Conservation (phyloP, 2,888 invertebrate genomes). For the Colostygia pectinataria region DNA sequence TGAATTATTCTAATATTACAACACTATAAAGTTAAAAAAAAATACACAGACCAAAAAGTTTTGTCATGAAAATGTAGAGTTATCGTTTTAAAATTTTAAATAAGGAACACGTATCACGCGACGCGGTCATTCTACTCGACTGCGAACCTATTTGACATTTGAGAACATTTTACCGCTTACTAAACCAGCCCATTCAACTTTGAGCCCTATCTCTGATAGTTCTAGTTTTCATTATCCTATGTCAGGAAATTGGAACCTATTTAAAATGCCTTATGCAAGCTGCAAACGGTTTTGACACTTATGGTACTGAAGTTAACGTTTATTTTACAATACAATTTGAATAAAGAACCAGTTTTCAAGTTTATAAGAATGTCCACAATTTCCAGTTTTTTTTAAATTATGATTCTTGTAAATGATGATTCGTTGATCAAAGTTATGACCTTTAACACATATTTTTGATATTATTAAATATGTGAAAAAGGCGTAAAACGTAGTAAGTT, state of each 20-base stretch:
- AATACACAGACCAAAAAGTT: constrained; percentile 3
- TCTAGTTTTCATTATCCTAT: constrained; percentile 23
- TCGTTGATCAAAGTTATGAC: background rate
- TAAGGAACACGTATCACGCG: constrained; percentile 31
- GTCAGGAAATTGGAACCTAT: background rate
- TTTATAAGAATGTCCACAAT: constrained; percentile 17
- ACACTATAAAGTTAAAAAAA: constrained; percentile 23
- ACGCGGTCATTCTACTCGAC: constrained; percentile 46
- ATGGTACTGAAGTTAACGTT: background rate
- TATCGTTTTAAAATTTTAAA: constrained; percentile 22
- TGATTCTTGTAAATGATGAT: background rate
- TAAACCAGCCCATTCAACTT: constrained; percentile 15
- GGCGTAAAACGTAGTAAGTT: too few species aligned
- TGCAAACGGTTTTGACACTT: constrained; percentile 14
- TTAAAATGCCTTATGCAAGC: constrained; percentile 7
- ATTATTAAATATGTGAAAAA: too few species aligned
- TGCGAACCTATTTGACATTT: constrained; percentile 41
- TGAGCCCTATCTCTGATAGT: background rate
- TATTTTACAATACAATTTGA: constrained; percentile 5
- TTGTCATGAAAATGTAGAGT: background rate
- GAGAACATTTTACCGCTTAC: constrained; percentile 30
- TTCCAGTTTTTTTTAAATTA: constrained; percentile 26
- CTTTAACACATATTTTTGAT: background rate
- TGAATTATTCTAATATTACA: constrained; percentile 17
- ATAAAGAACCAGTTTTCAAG: constrained; percentile 30